Evolutionary conservation across 2,797 vertebrate genomes (phyloP).

Genomic region (Siniperca undulata): DNA sequence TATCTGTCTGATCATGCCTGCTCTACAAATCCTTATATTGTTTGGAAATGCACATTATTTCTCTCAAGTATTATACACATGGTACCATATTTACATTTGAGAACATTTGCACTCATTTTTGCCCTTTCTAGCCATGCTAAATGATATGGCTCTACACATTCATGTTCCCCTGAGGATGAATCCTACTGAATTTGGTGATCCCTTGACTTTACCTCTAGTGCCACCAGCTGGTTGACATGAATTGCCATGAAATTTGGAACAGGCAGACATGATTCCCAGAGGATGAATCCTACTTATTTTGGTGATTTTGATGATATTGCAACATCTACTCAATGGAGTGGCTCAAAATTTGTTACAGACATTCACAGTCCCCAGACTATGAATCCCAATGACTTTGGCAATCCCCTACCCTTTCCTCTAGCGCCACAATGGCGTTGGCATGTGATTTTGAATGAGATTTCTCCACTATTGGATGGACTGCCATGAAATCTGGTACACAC

Average conservation of each 20-base stretch:
- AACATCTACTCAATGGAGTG: neutral
- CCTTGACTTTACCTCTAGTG: neutral
- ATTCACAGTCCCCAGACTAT: neutral
- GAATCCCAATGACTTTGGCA: neutral
- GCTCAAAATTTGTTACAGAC: neutral
- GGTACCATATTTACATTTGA: no score
- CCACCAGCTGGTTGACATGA: neutral
- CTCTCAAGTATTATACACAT: no score
- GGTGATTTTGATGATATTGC: no score
- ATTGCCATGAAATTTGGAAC: neutral
- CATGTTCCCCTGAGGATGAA: neutral
- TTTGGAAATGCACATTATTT: neutral
- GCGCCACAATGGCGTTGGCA: neutral
- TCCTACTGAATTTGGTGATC: neutral
- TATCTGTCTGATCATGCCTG: no score
- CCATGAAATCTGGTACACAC: no score
- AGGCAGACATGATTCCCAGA: no score
- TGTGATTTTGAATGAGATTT: neutral
- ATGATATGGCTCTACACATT: neutral
- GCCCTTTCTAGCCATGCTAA: neutral
- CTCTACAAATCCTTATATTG: neutral
- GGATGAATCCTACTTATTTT: no score
- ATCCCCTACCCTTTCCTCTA: neutral
- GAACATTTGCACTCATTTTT: no score
- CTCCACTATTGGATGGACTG: neutral